Conservation (phyloP, 1,140 invertebrate species). For the Drosophila bocqueti region DNA sequence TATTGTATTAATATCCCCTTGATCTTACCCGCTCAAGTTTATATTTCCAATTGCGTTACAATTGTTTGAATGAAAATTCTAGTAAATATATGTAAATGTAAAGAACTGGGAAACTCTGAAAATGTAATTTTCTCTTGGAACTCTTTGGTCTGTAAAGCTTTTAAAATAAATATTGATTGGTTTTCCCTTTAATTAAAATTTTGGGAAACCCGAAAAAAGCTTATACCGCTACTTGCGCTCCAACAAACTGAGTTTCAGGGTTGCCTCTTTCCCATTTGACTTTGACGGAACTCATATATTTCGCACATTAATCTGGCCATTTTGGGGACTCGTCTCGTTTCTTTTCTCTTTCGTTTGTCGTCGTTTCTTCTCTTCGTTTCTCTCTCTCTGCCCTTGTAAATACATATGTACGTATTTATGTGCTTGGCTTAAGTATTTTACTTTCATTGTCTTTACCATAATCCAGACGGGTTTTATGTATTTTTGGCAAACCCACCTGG, state of each 20-base stretch:
- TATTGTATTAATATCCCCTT: no score
- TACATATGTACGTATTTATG: slow-evolving; percentile 20
- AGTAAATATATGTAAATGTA: background rate
- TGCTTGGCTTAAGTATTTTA: slow-evolving; percentile 20
- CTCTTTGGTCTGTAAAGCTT: background rate
- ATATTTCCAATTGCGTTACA: no score
- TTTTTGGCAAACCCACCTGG: slow-evolving; percentile 41
- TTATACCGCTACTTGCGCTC: background rate
- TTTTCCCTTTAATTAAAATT: background rate
- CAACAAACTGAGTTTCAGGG: slow-evolving; percentile 36
- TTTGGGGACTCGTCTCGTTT: slow-evolving; percentile 19
- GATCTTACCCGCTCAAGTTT: no score
- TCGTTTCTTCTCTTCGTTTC: slow-evolving; percentile 27
- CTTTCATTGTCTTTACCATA: slow-evolving; percentile 42
- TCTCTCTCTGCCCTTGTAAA: slow-evolving; percentile 27
- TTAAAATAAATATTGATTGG: background rate
- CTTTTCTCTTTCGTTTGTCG: slow-evolving; percentile 10
- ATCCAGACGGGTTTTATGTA: slow-evolving; percentile 37
- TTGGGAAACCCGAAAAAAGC: background rate
- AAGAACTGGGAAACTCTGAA: background rate
- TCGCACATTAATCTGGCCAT: slow-evolving; percentile 61
- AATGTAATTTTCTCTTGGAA: no score
- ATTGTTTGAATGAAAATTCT: background rate
- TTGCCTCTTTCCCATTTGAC: slow-evolving; percentile 18
- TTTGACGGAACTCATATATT: slow-evolving; percentile 55